A percentile compares a stretch with the other conserved stretches of the same genome.
Conservation (phyloP, 2,113 vertebrate genomes). For the Vanacampus margaritifer region DNA sequence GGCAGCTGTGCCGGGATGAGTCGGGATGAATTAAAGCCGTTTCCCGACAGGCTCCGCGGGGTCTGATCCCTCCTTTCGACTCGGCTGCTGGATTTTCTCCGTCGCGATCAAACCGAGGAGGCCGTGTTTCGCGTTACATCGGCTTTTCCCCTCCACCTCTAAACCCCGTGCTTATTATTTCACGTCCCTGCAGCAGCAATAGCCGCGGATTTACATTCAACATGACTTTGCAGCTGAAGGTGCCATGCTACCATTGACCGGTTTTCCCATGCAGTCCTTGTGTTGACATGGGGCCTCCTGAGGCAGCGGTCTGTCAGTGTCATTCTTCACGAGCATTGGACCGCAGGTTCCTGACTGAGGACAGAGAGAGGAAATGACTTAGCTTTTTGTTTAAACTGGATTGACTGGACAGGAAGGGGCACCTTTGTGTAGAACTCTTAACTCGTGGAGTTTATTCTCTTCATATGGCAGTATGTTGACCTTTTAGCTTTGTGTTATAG, state of each 20-base stretch:
- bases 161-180: conserved; percentile 23
- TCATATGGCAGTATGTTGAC: conserved; percentile 28
- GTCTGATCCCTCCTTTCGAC: conserved; percentile 55
- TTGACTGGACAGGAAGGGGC: conserved; percentile 35
- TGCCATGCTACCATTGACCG: conserved; percentile 57
- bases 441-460: conserved; percentile 30
- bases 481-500: conserved; percentile 17
- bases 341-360: conserved; percentile 45
- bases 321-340: conserved; percentile 47
- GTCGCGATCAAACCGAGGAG: conserved; percentile 17
- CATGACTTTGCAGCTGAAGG: conserved; percentile 44
- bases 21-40: conserved; percentile 66
- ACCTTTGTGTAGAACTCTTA: conserved; percentile 15
- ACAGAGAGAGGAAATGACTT: conserved; percentile 49
- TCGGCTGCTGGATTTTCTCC: conserved; percentile 38
- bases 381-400: conserved; percentile 36
- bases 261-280: conserved; percentile 54
- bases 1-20: conserved; percentile 66
- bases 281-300: conserved; percentile 37
- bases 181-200: conserved; percentile 41
- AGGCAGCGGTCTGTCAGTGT: conserved; percentile 50
- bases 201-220: conserved; percentile 49
- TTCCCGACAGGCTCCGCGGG: conserved; percentile 64
- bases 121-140: conserved; percentile 42
- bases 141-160: conserved; percentile 1